phyloP scores from a whole-genome alignment of 2,113 vertebrate species.

The Leucoraja erinaceus region DNA sequence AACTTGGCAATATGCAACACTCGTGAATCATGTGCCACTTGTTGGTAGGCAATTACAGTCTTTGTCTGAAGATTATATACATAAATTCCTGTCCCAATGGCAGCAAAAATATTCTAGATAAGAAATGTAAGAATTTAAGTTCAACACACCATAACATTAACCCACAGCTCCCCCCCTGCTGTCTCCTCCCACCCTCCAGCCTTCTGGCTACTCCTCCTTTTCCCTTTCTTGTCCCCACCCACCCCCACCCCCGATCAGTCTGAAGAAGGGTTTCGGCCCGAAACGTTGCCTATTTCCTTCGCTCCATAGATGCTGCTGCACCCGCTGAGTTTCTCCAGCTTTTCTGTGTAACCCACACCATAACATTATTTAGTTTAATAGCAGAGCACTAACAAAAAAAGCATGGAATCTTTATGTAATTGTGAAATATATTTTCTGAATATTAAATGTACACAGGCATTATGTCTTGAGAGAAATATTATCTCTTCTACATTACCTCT shows the following conservation, averaged over 20 bases:
- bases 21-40: constrained; percentile 81
- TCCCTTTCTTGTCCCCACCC: no score
- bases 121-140: constrained; percentile 34
- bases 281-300: no score
- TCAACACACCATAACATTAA: background rate
- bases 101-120: constrained; percentile 73
- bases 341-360: no score
- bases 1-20: constrained; percentile 72
- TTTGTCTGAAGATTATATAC: constrained; percentile 76
- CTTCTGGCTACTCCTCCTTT: no score
- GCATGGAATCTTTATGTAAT: background rate
- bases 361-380: background rate
- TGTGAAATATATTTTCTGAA: background rate
- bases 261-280: no score
- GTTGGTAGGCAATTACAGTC: constrained; percentile 81
- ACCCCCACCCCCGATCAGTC: no score
- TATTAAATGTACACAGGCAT: background rate
- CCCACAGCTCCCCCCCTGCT: no score
- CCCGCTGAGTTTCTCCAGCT: no score
- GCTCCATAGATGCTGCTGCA: no score
- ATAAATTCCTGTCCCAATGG: constrained; percentile 84
- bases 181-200: no score
- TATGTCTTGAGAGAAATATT: background rate
- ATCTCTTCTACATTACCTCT: constrained; percentile 59
- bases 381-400: background rate